A percentile compares a stretch with the other conserved stretches of the same genome.
Conservation (phyloP, 2,888 invertebrate species). For the Idaea straminata region DNA sequence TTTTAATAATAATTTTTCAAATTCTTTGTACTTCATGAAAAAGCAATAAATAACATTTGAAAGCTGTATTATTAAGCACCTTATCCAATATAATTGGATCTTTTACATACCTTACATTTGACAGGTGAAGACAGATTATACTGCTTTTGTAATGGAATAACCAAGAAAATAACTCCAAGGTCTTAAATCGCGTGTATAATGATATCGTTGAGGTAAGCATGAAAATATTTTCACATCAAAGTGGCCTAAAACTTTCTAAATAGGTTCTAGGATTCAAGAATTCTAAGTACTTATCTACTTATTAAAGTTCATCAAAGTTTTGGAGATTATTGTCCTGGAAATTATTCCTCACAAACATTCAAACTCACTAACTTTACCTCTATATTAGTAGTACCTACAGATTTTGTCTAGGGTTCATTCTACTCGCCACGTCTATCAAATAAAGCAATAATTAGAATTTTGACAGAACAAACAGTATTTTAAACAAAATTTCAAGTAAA, state of each 20-base stretch:
- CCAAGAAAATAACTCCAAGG: background rate
- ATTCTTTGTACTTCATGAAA: background rate
- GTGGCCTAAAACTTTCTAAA: background rate
- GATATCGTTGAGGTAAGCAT: background rate
- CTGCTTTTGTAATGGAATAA: background rate
- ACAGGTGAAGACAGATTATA: background rate
- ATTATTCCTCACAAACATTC: background rate
- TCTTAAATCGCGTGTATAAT: background rate
- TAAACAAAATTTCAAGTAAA: too few relatives aligned
- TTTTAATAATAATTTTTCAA: background rate
- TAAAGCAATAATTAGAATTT: background rate
- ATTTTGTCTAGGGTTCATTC: background rate
- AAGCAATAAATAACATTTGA: background rate
- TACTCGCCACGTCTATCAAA: background rate
- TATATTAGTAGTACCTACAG: background rate
- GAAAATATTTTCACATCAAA: background rate
- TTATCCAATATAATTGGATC: background rate
- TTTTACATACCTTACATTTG: background rate
- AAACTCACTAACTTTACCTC: background rate
- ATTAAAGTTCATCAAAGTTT: background rate
- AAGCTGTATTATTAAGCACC: conserved; percentile 1
- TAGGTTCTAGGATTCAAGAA: background rate
- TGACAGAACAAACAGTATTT: background rate
- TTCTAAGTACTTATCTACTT: background rate
- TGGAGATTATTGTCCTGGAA: background rate